Evolutionary conservation across 2,113 vertebrate species (phyloP), one percentile per base, ranked within the genome.

Genomic region (Anas platyrhynchos): DNA sequence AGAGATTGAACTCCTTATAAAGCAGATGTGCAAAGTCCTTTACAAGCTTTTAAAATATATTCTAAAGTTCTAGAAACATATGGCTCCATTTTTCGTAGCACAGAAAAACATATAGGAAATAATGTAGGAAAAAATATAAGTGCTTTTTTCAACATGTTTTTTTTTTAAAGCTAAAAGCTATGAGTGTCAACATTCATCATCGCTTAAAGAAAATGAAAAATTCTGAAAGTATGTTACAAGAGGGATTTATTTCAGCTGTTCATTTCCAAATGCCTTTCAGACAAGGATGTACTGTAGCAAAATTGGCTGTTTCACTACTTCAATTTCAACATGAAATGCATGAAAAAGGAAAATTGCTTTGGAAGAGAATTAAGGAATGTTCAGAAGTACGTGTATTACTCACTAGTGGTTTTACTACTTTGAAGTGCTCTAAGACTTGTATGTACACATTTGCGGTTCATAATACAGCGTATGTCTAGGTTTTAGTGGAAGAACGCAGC

Each of bases 181-280:
- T 44, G 23, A 91, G 26, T 69, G 73, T 79, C 80, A 83, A 83
- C 73, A 94, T 82, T 44, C 44, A 84, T 82, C 34, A 80, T 14
- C 61, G 81, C 87, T 79, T 54, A 82, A 73, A 48, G 75, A 93
- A 93, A 91, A 89, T 2, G 2, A 69, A 86, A 91, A 91, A 14
- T 63, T 68, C 88, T 62, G n/a, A 13, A 84, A 69, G 38, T 32
- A 21, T 56, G 23, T 82, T 79, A 91, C 5, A 1, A 80, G 46
- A 84, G 54, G 52, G 76, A 92, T 91, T 92, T 91, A 91, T 84
- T 94, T 95, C 86, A 93, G 88, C 86, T 73, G 23, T 69, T 88
- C 26, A 21, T 38, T 82, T 94, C 81, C 63, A 95, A 94, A 92
- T 73, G 91, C 78, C 74, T 91, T 84, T 58, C 90, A 86, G 66